These are phyloP conservation scores for Linepithema humile DNA, from an alignment of 1,140 invertebrate species.

Conservation along the genomic window DNA sequence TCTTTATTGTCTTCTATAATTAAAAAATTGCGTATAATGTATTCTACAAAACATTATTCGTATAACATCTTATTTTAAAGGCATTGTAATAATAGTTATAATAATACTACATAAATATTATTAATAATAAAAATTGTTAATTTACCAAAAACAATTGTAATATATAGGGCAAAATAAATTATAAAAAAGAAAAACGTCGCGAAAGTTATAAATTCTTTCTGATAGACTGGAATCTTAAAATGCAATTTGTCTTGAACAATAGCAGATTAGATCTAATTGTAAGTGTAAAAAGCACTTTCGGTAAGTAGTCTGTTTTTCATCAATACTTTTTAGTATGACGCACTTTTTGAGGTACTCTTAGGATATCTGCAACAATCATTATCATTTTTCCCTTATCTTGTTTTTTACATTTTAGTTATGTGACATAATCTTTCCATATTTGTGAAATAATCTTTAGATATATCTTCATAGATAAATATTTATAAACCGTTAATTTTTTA, in stretches of 20 bases:
- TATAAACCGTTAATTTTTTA: constrained; percentile 52
- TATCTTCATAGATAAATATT: background rate
- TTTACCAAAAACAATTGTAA: constrained; percentile 62
- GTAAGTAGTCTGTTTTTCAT: constrained; percentile 70
- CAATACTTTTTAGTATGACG: constrained; percentile 76
- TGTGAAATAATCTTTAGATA: no score
- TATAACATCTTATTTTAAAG: constrained; percentile 66
- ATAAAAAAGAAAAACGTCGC: constrained; percentile 68
- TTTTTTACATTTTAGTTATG: background rate
- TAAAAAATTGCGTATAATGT: constrained; percentile 59
- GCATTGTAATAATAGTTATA: constrained; percentile 54
- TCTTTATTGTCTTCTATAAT: constrained; percentile 68
- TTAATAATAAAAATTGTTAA: constrained; percentile 54
- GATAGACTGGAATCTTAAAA: constrained; percentile 82
- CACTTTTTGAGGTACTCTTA: constrained; percentile 78
- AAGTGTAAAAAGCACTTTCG: constrained; percentile 78
- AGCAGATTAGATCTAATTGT: constrained; percentile 61
- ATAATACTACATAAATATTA: constrained; percentile 30
- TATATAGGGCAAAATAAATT: constrained; percentile 76
- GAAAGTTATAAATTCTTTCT: constrained; percentile 74
- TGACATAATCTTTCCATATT: background rate
- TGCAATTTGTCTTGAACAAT: constrained; percentile 60
- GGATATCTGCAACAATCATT: constrained; percentile 76
- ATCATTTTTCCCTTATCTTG: background rate
- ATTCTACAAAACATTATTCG: constrained; percentile 54